These are phyloP conservation scores for Stenotaenia linearis DNA, from an alignment of 2,888 invertebrate species.

Conservation along the genomic window DNA sequence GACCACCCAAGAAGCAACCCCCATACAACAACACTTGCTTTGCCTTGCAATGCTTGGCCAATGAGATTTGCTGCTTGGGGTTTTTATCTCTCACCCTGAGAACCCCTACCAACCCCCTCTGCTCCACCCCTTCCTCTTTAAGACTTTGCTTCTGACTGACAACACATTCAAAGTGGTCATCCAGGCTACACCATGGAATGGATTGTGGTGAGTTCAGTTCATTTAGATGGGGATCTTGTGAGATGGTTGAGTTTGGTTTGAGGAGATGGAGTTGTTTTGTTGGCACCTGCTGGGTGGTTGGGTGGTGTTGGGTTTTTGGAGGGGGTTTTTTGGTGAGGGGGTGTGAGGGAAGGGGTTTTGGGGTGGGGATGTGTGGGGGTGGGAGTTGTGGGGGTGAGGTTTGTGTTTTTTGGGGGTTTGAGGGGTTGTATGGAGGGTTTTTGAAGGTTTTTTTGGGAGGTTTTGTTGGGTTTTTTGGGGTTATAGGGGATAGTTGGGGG, in stretches of 20 bases:
- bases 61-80: slow-evolving; percentile 2
- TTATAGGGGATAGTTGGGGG: too few species aligned
- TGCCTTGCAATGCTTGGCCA: not conserved
- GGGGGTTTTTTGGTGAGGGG: too few species aligned
- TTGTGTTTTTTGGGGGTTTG: too few species aligned
- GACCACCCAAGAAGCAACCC: slow-evolving; percentile 14
- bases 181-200: slow-evolving; percentile 7
- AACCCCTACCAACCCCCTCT: not conserved
- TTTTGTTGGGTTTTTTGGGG: too few species aligned
- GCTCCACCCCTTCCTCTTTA: not conserved
- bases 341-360: too few species aligned
- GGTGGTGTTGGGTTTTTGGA: too few species aligned
- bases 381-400: too few species aligned
- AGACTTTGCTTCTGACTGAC: slow-evolving; percentile 17
- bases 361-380: too few species aligned
- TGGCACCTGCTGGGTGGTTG: not conserved
- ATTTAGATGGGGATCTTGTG: not conserved
- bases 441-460: too few species aligned
- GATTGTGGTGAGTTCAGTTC: slow-evolving; percentile 9
- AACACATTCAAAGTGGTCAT: slow-evolving; percentile 19
- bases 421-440: too few species aligned
- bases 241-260: not conserved
- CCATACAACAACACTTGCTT: not conserved
- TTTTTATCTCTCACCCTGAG: not conserved
- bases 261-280: not conserved